These are phyloP conservation scores for Oryzias melastigma DNA, from an alignment of 2,113 vertebrate species.

Conservation along the genomic window DNA sequence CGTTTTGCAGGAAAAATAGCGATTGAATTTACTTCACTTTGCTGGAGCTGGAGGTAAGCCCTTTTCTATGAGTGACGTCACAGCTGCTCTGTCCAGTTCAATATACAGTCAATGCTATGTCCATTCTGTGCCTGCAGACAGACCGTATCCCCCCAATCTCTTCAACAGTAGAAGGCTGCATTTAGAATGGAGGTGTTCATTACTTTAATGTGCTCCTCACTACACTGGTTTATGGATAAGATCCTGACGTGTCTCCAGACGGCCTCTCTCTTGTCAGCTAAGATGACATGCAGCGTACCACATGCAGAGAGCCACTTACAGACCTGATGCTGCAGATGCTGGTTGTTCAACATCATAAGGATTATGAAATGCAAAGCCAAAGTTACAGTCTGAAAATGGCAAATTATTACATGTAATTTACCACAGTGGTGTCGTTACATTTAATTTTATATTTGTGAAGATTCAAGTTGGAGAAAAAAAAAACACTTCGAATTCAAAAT, in stretches of 20 bases:
- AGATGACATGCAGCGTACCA: constrained; percentile 33
- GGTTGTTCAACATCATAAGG: constrained; percentile 35
- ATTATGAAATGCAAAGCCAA: constrained; percentile 22
- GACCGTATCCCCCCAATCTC: not conserved
- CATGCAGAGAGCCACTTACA: constrained; percentile 10
- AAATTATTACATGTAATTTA: constrained; percentile 22
- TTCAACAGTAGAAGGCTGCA: not conserved
- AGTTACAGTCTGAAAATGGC: constrained; percentile 11
- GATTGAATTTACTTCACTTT: too few species aligned
- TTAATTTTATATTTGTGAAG: not conserved
- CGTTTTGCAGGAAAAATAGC: too few species aligned
- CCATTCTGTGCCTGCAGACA: too few species aligned
- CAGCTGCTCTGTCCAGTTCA: too few species aligned
- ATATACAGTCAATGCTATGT: too few species aligned
- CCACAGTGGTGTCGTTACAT: constrained; percentile 11
- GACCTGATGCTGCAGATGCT: constrained; percentile 4
- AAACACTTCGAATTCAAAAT: too few species aligned
- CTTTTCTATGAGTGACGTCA: too few species aligned
- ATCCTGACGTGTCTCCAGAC: constrained; percentile 39
- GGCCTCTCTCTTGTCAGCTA: constrained; percentile 36
- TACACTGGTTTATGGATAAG: constrained; percentile 29
- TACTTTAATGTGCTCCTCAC: constrained; percentile 44
- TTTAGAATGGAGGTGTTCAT: constrained; percentile 27
- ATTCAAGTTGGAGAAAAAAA: not conserved
- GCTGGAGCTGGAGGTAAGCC: too few species aligned